Evolutionary conservation across 2,113 vertebrate genomes (phyloP), one percentile per base, ranked within the genome.

Genomic region (Hyaena hyaena): DNA sequence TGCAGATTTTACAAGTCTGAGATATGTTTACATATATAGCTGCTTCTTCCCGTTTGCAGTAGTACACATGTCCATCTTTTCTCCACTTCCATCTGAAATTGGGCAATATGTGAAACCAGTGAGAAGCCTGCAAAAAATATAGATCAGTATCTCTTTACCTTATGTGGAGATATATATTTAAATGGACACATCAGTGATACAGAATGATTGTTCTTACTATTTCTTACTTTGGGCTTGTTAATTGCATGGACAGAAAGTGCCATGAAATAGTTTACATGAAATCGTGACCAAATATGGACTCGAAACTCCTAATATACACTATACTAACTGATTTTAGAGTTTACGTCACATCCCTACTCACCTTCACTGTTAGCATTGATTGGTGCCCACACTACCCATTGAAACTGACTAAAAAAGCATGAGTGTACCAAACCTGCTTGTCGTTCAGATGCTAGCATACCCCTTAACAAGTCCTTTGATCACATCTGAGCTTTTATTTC

Each of bases 401-500:
- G 98, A 98, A 98, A 99, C 84, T 96, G 97, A 99, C 99, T 99
- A 98, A 99, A 98, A 98, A 98, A 99, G 99, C 99, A 99, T 99
- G 99, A 98, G 98, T 98, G 98, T 99, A 98, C 98, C 98, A 98
- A 43, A 96, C 97, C 98, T 97, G 99, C 98, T 98, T 98, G 98
- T 23, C 99, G 98, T 99, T 98, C 98, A 98, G 91, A 88, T 93
- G 92, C 98, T 98, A 97, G 98, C 98, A 97, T 98, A 97, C 96
- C 95, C 90, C 82, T 90, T 93, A 69, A 0, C 0, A 90, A 97
- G 96, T 98, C 97, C 97, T 98, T 97, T 98, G 95, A 97, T 98
- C 98, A 96, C 98, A 97, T 88, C 98, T 98, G 97, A 99, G 97
- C 98, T 83, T 2, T 98, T 96, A 7, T 98, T 98, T 98, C 97